These are phyloP conservation scores for Cephonodes hylas DNA, from an alignment of 2,888 invertebrate genomes.

Conservation along the genomic window DNA sequence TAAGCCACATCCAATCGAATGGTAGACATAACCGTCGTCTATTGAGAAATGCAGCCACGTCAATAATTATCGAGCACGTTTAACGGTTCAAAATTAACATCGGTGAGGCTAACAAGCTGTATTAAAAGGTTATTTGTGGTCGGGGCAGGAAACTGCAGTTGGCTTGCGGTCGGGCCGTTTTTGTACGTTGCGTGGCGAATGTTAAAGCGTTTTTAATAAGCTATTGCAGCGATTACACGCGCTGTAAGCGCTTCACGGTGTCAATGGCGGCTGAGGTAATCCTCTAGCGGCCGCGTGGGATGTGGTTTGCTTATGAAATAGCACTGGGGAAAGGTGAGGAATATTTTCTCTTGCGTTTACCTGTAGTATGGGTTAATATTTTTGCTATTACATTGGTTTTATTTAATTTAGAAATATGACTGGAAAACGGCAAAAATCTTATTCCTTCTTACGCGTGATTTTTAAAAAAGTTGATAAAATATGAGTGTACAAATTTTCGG, in stretches of 20 bases:
- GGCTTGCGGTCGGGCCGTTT: slow-evolving; percentile 63
- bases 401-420: no score
- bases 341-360: no score
- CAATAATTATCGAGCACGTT: slow-evolving; percentile 40
- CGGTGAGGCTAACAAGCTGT: slow-evolving; percentile 46
- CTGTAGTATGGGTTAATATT: no score
- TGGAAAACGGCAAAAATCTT: no score
- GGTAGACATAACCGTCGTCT: slow-evolving; percentile 13
- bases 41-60: slow-evolving; percentile 28
- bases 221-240: slow-evolving; percentile 29
- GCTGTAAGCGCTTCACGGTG: slow-evolving; percentile 23
- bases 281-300: no score
- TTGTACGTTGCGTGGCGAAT: slow-evolving; percentile 48
- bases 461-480: no score
- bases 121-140: slow-evolving; percentile 75
- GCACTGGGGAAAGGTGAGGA: no score
- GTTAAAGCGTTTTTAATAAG: slow-evolving; percentile 38
- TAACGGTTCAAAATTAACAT: slow-evolving; percentile 62
- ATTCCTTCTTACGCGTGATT: no score
- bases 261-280: neutral
- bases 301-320: no score
- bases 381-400: no score
- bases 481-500: no score
- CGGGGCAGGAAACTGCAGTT: slow-evolving; percentile 65
- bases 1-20: neutral